These are phyloP conservation scores for Urocyon cinereoargenteus DNA, from an alignment of 2,797 vertebrate species.

Conservation along the genomic window DNA sequence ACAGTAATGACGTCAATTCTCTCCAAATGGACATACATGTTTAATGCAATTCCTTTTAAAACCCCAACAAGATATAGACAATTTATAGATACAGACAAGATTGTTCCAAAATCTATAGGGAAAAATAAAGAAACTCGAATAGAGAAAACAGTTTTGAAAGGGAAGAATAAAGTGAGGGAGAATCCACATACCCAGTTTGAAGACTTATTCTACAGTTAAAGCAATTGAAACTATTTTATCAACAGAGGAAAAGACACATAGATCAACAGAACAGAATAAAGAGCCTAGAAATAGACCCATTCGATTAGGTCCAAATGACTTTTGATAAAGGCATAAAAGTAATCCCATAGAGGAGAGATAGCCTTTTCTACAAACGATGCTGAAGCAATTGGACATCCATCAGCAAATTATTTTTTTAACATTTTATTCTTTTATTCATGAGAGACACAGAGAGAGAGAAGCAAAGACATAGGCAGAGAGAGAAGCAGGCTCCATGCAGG, in stretches of 20 bases:
- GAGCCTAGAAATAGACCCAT: background rate
- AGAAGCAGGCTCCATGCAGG: too few relatives aligned
- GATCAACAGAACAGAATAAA: background rate
- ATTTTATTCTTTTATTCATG: too few relatives aligned
- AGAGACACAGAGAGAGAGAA: too few relatives aligned
- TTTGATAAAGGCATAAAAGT: background rate
- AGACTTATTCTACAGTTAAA: too few relatives aligned
- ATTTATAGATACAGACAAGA: too few relatives aligned
- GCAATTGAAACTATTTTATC: background rate
- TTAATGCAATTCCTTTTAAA: background rate
- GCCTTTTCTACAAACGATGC: background rate
- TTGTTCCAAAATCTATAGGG: background rate
- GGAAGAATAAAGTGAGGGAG: background rate
- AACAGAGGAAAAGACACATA: background rate
- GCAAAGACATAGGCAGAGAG: too few relatives aligned
- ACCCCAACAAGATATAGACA: background rate
- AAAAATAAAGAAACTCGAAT: background rate
- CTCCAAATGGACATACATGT: background rate
- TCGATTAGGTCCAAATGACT: background rate
- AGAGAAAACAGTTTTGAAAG: background rate
- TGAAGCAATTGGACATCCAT: background rate
- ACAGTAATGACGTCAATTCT: background rate
- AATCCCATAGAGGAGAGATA: background rate
- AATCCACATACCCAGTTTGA: background rate
- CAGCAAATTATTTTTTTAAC: background rate